These are phyloP conservation scores for Speoplatyrhinus poulsoni DNA, from an alignment of 2,113 vertebrate species.

Conservation along the genomic window DNA sequence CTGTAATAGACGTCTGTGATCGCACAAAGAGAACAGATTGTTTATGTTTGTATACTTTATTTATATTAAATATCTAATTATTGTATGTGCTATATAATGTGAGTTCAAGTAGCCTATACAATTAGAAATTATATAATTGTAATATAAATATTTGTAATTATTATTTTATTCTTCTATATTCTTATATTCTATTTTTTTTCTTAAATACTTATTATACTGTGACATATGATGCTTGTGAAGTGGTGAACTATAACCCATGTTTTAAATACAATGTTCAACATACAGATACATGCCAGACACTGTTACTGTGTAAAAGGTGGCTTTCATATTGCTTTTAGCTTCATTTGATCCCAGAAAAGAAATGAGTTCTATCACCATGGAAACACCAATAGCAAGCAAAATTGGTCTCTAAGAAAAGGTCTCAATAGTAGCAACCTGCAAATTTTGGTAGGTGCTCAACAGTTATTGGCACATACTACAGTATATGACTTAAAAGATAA, in stretches of 20 bases:
- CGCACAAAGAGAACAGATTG: conserved; percentile 3
- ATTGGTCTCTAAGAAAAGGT: conserved; percentile 34
- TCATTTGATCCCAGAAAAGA: conserved; percentile 41
- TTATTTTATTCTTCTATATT: no score
- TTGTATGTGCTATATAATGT: not conserved
- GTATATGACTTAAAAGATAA: conserved; percentile 29
- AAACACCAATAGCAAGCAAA: conserved; percentile 46
- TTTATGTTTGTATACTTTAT: conserved; percentile 21
- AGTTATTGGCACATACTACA: conserved; percentile 33
- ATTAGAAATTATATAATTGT: not conserved
- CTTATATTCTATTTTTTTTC: no score
- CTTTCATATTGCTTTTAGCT: conserved; percentile 51
- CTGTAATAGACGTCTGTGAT: conserved; percentile 22
- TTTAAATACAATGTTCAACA: no score
- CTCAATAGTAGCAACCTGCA: conserved; percentile 15
- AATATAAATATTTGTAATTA: no score
- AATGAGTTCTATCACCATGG: conserved; percentile 61
- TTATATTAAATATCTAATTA: conserved; percentile 11
- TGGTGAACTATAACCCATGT: no score
- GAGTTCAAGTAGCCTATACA: not conserved
- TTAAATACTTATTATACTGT: not conserved
- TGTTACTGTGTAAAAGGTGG: conserved; percentile 18
- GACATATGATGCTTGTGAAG: no score
- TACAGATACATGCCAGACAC: not conserved
- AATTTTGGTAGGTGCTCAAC: conserved; percentile 39